Base-by-base conservation (phyloP, 2,888 invertebrate species). In the Drymonia ruficornis region DNA sequence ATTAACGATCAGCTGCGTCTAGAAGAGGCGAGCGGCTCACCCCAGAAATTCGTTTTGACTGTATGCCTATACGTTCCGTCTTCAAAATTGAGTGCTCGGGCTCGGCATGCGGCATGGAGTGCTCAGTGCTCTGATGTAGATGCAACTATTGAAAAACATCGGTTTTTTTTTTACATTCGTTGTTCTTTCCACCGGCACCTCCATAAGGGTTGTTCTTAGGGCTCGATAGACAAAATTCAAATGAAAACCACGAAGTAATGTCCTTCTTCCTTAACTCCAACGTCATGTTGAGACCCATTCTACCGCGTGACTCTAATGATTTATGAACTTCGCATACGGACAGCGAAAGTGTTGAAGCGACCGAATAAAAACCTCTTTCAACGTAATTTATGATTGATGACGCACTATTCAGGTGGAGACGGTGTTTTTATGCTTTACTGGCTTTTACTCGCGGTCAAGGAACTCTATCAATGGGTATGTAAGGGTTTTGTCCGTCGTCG, bases 371-470 rank as follows among this genome's bases (percentile, higher is more conserved):
- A 47, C 18, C 72, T 73, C 80, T 78, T 83, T 78, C 79, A 84
- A 74, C 74, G 67, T 67, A 63, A 65, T 56, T 57, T 55, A 74
- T 89, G 89, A 90, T 89, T 88, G 84, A 89, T 89, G 87, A 72
- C 57, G 47, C 65, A 65, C 80, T 78, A 86, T 87, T 86, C 81
- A 86, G 70, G 75, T 74, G 72, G 64, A 75, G 71, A 42, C 34
- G 47, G 13, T 34, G 71, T 74, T 78, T 81, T 72, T 76, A 73
- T 73, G 74, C 78, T 72, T 74, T 73, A 63, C 49, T 70, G 67
- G 70, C 70, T 73, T 72, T 65, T 61, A 62, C 56, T 60, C 3
- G 58, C 72, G 78, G 74, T 79, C 70, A 64, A 68, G 61, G 80
- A 72, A 67, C 78, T 62, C 62, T 72, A 52, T 52, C 61, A 63